These are phyloP conservation scores for Hyposoter didymator DNA, from an alignment of 2,888 invertebrate species.

Conservation along the genomic window DNA sequence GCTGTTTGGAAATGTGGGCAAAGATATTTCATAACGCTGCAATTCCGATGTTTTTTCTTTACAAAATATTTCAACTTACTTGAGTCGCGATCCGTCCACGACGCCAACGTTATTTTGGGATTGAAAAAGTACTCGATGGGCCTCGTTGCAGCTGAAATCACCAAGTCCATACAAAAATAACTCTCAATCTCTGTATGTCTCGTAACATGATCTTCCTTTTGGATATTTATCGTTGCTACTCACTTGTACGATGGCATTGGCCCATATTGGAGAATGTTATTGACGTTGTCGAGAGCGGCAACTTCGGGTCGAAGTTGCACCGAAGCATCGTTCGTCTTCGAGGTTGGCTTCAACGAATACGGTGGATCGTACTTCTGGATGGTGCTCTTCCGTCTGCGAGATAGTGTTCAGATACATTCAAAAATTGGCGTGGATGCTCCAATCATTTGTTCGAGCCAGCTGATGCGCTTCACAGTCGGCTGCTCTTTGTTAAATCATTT, in stretches of 20 bases:
- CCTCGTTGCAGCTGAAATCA: constrained; percentile 89
- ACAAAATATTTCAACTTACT: constrained; percentile 86
- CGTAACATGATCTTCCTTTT: neutral
- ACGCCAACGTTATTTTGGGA: constrained; percentile 90
- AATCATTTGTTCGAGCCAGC: constrained; percentile 56
- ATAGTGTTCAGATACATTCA: constrained; percentile 63
- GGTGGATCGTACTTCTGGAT: constrained; percentile 95
- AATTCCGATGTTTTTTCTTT: neutral
- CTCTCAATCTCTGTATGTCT: neutral
- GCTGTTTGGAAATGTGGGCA: neutral
- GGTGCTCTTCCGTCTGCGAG: constrained; percentile 93
- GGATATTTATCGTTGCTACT: neutral
- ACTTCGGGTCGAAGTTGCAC: constrained; percentile 92
- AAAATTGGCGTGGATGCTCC: constrained; percentile 50
- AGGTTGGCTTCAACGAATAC: constrained; percentile 93
- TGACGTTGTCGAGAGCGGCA: constrained; percentile 91
- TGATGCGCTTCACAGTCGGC: constrained; percentile 35
- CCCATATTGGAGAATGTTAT: constrained; percentile 93
- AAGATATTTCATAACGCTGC: neutral
- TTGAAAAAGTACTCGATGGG: constrained; percentile 90
- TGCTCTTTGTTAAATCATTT: constrained; percentile 18
- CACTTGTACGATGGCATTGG: constrained; percentile 90
- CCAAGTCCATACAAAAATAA: neutral
- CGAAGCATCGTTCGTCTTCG: constrained; percentile 89
- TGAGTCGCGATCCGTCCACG: constrained; percentile 88